phyloP scores from a whole-genome alignment of 2,888 invertebrate genomes.

The Brachyptera putata region DNA sequence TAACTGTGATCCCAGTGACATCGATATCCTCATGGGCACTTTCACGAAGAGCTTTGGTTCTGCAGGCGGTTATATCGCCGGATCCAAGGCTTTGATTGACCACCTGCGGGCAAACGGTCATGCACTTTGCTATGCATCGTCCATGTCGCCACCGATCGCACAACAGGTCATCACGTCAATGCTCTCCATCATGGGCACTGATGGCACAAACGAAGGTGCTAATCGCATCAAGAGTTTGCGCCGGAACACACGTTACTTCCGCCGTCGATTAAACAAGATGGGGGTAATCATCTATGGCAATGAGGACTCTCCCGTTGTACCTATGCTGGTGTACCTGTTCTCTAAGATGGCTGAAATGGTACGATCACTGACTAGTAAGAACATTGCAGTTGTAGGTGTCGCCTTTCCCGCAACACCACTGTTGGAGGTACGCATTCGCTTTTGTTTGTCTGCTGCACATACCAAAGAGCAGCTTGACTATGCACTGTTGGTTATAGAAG shows the following conservation, averaged over 20 bases:
- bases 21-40: slow-evolving; percentile 97
- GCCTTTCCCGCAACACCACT: slow-evolving; percentile 97
- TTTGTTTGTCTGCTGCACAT: slow-evolving; percentile 95
- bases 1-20: slow-evolving; percentile 71
- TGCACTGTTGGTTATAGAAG: slow-evolving; percentile 39
- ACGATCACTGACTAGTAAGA: slow-evolving; percentile 71
- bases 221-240: slow-evolving; percentile 66
- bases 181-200: slow-evolving; percentile 79
- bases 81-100: slow-evolving; percentile 60
- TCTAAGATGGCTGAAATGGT: slow-evolving; percentile 97
- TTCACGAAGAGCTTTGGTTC: slow-evolving; percentile 98
- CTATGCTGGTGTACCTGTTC: slow-evolving; percentile 89
- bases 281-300: slow-evolving; percentile 92
- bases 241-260: slow-evolving; percentile 78
- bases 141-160: slow-evolving; percentile 86
- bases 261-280: slow-evolving; percentile 72
- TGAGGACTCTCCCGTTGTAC: slow-evolving; percentile 93
- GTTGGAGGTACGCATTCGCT: slow-evolving; percentile 84
- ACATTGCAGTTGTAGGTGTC: slow-evolving; percentile 91
- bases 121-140: slow-evolving; percentile 78
- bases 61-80: slow-evolving; percentile 95
- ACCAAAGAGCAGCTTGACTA: slow-evolving; percentile 90
- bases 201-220: slow-evolving; percentile 65
- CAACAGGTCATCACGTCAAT: slow-evolving; percentile 88
- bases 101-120: slow-evolving; percentile 69